These are phyloP conservation scores for Thalpophila matura DNA, from an alignment of 2,888 invertebrate genomes.

Conservation along the genomic window DNA sequence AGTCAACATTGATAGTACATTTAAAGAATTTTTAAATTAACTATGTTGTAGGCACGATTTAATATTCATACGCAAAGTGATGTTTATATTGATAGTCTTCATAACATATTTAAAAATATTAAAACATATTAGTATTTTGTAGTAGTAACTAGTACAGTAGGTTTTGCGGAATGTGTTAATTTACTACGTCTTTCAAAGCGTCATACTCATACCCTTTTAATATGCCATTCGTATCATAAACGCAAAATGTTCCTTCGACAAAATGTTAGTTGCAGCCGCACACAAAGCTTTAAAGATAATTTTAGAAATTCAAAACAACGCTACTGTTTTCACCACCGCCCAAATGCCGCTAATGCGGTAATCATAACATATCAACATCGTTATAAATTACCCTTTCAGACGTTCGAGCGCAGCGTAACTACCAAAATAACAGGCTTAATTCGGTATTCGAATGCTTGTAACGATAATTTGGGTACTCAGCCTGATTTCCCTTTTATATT, in stretches of 20 bases:
- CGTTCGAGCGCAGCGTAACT: slow-evolving; percentile 12
- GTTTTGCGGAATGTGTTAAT: no score
- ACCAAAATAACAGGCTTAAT: slow-evolving; percentile 43
- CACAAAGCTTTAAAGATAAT: slow-evolving; percentile 18
- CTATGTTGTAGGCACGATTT: not conserved
- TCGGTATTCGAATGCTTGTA: slow-evolving; percentile 35
- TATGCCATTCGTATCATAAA: no score
- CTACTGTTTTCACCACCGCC: slow-evolving; percentile 18
- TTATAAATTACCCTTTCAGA: slow-evolving; percentile 21
- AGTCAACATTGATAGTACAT: slow-evolving; percentile 12
- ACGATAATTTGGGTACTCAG: slow-evolving; percentile 36
- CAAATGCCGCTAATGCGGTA: slow-evolving; percentile 23
- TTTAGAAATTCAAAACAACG: slow-evolving; percentile 28
- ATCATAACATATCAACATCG: slow-evolving; percentile 40
- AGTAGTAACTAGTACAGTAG: no score
- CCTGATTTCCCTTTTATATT: slow-evolving; percentile 41
- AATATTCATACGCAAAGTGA: not conserved
- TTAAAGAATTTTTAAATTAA: not conserved
- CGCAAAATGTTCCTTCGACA: not conserved
- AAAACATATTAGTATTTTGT: no score
- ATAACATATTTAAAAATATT: no score
- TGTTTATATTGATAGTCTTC: not conserved
- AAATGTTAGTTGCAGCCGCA: not conserved
- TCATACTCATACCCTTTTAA: no score
- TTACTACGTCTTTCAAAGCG: no score